phyloP scores from a whole-genome alignment of 2,113 vertebrate genomes.

The Uria aalge region DNA sequence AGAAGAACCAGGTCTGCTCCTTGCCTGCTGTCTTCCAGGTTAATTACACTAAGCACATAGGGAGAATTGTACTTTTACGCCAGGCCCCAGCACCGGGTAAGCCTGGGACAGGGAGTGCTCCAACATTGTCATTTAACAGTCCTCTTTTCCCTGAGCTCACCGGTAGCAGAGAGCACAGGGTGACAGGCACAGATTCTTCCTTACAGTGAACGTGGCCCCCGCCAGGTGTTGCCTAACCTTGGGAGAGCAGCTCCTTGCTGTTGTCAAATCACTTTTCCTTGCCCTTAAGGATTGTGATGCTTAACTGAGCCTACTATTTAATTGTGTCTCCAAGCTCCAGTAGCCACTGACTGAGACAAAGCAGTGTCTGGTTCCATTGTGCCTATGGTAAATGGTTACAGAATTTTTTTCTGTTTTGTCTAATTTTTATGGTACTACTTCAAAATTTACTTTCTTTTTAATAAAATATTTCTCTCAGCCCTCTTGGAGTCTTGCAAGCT shows the following conservation, averaged over 20 bases:
- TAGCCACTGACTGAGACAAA: background rate
- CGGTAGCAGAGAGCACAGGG: background rate
- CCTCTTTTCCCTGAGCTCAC: background rate
- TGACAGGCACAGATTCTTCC: background rate
- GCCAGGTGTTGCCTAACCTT: background rate
- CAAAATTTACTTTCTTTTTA: background rate
- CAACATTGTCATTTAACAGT: background rate
- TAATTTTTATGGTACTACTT: background rate
- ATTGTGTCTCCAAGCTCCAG: background rate
- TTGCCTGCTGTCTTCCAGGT: background rate
- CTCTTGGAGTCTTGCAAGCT: background rate
- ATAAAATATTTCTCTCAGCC: conserved; percentile 1
- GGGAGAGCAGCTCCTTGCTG: background rate
- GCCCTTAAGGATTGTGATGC: background rate
- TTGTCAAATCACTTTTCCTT: background rate
- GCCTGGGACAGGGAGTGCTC: background rate
- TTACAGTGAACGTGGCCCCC: background rate
- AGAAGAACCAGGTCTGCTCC: background rate
- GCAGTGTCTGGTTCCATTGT: background rate
- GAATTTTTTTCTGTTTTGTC: background rate
- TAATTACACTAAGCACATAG: background rate
- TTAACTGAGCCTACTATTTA: background rate
- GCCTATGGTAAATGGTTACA: background rate
- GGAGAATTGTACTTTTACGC: background rate
- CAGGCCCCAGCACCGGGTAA: background rate